Percentiles rank a stretch among this genome's conserved stretches.
phyloP scores from a whole-genome alignment of 2,797 vertebrate species.

The Erithacus rubecula region DNA sequence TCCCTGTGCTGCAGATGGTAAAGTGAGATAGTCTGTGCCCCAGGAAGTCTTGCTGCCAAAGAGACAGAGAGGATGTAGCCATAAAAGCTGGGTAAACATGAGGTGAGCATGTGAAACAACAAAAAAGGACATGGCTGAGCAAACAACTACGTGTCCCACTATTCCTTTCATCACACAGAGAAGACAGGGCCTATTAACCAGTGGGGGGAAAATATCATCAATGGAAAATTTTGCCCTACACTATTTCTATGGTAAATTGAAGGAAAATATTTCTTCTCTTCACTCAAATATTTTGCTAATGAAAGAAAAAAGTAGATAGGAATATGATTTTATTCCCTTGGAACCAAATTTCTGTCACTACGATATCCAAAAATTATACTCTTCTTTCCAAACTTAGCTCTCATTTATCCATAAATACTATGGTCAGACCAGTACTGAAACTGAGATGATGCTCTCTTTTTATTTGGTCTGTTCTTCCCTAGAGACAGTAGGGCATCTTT shows the following conservation, averaged over 20 bases:
- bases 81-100: conserved; percentile 54
- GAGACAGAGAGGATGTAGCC: conserved; percentile 6
- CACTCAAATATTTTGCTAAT: neutral
- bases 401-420: neutral
- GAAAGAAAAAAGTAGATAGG: neutral
- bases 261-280: neutral
- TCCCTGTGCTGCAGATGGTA: conserved; percentile 10
- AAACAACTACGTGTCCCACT: neutral
- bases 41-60: conserved; percentile 16
- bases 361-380: neutral
- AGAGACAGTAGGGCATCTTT: neutral
- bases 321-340: neutral
- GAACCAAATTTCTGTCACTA: neutral
- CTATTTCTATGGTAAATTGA: neutral
- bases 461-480: neutral
- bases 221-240: neutral
- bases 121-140: neutral
- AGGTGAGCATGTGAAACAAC: conserved; percentile 16
- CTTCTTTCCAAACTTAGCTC: neutral
- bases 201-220: neutral
- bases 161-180: neutral
- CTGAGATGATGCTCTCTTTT: neutral
- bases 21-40: conserved; percentile 13
- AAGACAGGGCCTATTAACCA: neutral
- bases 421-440: neutral